Base-by-base conservation (phyloP, 2,888 invertebrate species). In the Heliconius sara region DNA sequence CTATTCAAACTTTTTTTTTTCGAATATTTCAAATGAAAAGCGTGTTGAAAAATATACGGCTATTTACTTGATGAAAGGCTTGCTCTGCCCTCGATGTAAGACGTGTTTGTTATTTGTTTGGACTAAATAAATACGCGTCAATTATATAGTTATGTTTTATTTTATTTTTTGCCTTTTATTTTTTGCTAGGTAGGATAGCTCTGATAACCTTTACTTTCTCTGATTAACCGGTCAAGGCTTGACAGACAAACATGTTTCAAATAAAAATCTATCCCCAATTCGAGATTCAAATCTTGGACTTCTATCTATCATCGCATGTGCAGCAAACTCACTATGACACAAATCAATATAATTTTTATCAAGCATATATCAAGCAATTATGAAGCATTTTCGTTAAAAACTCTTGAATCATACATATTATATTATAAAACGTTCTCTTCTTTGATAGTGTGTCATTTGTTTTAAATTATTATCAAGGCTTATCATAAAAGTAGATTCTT, bases 1-100 rank as follows among this genome's bases (percentile, higher is more conserved):
- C 84, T 83, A 82, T 76, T 80, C 76, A 83, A 77, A 75, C 1
- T n/a, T 65, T 27, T 27, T 79, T 76, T 80, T 39, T 74, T 79
- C 52, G 73, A 67, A 47, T 63, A 30, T 70, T 70, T 67, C 60
- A 47, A 47, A 39, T 43, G 60, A 30, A 60, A 39, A 65, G 60
- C 34, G 22, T 22, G 34, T n/a, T 60, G 57, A 60, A 34, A 70
- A 16, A 70, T 7, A 25, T 25, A 68, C 22, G 39, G 39, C 25
- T 70, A 68, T 68, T 70, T 70, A 70, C 43, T 70, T 43, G 12
- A 68, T 68, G 68, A 68, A 39, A 39, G n/a, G 68, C 68, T 22
- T 34, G 12, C 68, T 52, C 52, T 39, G 22, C 39, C 12, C 68
- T 22, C 22, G 4, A 68, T 68, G 1, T n/a, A 68, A 16, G 19